Evolutionary conservation across 2,113 vertebrate species (phyloP).

Genomic region (Prietella phreatophila): DNA sequence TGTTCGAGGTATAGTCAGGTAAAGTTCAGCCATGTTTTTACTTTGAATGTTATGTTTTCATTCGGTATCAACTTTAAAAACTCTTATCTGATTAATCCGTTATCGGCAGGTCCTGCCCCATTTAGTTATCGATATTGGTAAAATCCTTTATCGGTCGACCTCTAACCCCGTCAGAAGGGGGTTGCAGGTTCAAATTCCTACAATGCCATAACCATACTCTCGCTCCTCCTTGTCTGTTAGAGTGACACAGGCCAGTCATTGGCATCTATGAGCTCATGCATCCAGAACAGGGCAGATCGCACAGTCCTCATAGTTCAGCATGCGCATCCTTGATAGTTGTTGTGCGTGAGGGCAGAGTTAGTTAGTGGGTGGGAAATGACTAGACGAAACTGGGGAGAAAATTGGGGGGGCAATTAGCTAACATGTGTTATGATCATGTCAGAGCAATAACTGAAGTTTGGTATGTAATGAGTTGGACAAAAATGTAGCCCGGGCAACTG

Average conservation of each 20-base stretch:
- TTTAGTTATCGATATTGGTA: too few species aligned
- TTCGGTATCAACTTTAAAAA: too few species aligned
- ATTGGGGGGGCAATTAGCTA: neutral
- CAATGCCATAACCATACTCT: neutral
- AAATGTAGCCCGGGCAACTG: neutral
- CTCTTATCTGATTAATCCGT: too few species aligned
- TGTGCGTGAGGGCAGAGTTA: neutral
- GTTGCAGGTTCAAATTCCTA: neutral
- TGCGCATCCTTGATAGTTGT: neutral
- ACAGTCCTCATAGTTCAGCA: too few species aligned
- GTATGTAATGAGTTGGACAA: too few species aligned
- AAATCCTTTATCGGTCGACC: too few species aligned
- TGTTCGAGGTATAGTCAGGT: too few species aligned
- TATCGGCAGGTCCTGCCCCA: too few species aligned
- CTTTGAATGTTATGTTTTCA: too few species aligned
- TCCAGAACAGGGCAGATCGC: neutral
- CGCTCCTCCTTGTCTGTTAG: neutral
- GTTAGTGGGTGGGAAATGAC: neutral
- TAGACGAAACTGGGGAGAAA: neutral
- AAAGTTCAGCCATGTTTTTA: too few species aligned
- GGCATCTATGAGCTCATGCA: neutral
- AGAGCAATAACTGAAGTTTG: neutral
- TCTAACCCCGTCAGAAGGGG: neutral
- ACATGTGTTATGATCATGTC: neutral
- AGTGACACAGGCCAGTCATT: neutral